These are phyloP conservation scores for Alviniconcha strummeri DNA, from an alignment of 2,888 invertebrate species.

Conservation along the genomic window DNA sequence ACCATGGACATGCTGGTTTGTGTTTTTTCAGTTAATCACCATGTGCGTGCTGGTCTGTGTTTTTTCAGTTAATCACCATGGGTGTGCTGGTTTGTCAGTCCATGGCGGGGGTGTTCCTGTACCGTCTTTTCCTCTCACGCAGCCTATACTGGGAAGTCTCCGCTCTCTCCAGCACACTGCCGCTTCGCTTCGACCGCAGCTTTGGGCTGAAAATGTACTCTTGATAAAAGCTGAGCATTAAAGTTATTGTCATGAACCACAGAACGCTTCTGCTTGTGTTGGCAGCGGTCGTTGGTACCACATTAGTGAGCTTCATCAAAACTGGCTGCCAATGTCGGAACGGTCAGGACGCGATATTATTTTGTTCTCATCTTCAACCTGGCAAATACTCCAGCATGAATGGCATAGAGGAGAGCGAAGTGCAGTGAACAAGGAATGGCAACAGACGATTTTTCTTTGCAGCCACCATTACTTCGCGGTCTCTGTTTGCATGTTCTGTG, in stretches of 20 bases:
- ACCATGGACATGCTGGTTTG: too few relatives aligned
- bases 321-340: neutral
- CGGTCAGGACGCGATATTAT: too few relatives aligned
- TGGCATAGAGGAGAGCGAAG: too few relatives aligned
- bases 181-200: slow-evolving; percentile 62
- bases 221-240: slow-evolving; percentile 42
- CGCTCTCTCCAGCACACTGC: slow-evolving; percentile 64
- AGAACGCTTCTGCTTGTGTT: neutral
- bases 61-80: slow-evolving; percentile 64
- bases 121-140: slow-evolving; percentile 64
- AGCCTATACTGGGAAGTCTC: slow-evolving; percentile 71
- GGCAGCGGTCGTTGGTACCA: neutral
- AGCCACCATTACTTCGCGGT: too few relatives aligned
- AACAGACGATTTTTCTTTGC: too few relatives aligned
- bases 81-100: slow-evolving; percentile 64
- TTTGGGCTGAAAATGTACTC: slow-evolving; percentile 63
- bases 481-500: too few relatives aligned
- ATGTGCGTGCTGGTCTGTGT: neutral
- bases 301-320: neutral
- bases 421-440: too few relatives aligned
- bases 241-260: too few relatives aligned
- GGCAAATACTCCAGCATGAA: too few relatives aligned
- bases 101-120: slow-evolving; percentile 58
- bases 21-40: too few relatives aligned
- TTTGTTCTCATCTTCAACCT: too few relatives aligned